Evolutionary conservation across 2,113 vertebrate genomes (phyloP), one percentile per base, ranked within the genome.

Genomic region (Rhineura floridana): DNA sequence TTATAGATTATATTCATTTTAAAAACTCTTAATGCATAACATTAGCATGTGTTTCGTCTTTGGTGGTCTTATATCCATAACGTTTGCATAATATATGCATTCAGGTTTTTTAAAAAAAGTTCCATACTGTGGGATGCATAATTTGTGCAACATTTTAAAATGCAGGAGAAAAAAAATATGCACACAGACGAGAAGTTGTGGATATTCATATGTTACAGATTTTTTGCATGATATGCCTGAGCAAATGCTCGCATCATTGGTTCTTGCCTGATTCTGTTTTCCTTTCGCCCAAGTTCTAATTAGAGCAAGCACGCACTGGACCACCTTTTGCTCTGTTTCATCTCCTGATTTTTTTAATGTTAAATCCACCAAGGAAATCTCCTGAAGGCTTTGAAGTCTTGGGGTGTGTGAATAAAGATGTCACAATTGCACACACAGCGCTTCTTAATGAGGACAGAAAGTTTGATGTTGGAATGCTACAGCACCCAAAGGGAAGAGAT

Each of bases 361-460:
- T 97, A 96, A 96, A 97, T 95, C 93, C 96, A 95, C 96, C 85
- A 93, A 97, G 96, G 96, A 97, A 95, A 94, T 96, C 94, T 97
- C 96, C 95, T 95, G 94, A 93, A 96, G 94, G 92, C 97, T 97
- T 97, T 97, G 97, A 97, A 97, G 97, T 97, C 96, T 96, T 94
- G 39, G 94, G 94, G 93, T 89, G 86, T 93, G 83, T 80, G 94
- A 96, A 97, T 97, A 96, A 96, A 97, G 97, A 97, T 97, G 96
- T 97, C 96, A 97, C 94, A 95, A 94, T 17, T 76, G 95, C 94
- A 96, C 95, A 95, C 86, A 88, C 87, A n/a, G 92, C 52, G 94
- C 94, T 95, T 96, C 96, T 95, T 97, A 97, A 97, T 97, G 96
- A 97, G 96, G 95, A 93, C 55, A 92, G 94, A 91, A 95, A 95